Conservation (phyloP, 2,888 invertebrate genomes). For the Nemotelus pantherinus region DNA sequence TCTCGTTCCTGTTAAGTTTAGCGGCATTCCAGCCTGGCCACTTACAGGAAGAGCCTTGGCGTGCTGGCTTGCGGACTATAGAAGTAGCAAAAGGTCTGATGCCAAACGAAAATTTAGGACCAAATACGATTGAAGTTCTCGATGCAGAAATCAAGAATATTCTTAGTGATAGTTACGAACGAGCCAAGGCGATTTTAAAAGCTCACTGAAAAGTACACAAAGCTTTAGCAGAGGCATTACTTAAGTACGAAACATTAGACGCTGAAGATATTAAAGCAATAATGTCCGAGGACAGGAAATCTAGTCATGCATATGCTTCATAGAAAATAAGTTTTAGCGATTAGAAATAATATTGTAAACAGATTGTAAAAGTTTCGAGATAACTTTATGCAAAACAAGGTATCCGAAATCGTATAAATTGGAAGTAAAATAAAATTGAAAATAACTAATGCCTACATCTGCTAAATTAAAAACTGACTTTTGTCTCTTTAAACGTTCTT, state of each 20-base stretch:
- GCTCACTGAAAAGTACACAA: constrained; percentile 90
- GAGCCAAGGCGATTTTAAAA: constrained; percentile 88
- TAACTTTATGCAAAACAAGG: too few species aligned
- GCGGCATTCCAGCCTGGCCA: too few species aligned
- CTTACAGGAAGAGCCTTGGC: too few species aligned
- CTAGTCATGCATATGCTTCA: constrained; percentile 48
- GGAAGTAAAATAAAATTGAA: too few species aligned
- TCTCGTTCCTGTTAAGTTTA: too few species aligned
- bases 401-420: too few species aligned
- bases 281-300: constrained; percentile 73
- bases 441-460: too few species aligned
- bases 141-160: constrained; percentile 94
- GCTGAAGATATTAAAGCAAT: constrained; percentile 92
- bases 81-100: constrained; percentile 66
- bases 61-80: constrained; percentile 82
- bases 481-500: too few species aligned
- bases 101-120: constrained; percentile 74
- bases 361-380: too few species aligned
- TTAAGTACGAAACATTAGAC: constrained; percentile 96
- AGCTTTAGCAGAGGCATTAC: constrained; percentile 91
- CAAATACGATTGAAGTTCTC: constrained; percentile 82
- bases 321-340: constrained; percentile 29
- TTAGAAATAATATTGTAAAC: too few species aligned
- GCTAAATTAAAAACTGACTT: too few species aligned
- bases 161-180: constrained; percentile 90